Percentiles rank a stretch among this genome's conserved stretches.
phyloP scores from a whole-genome alignment of 1,140 invertebrate species.

The Rhyzopertha dominica region DNA sequence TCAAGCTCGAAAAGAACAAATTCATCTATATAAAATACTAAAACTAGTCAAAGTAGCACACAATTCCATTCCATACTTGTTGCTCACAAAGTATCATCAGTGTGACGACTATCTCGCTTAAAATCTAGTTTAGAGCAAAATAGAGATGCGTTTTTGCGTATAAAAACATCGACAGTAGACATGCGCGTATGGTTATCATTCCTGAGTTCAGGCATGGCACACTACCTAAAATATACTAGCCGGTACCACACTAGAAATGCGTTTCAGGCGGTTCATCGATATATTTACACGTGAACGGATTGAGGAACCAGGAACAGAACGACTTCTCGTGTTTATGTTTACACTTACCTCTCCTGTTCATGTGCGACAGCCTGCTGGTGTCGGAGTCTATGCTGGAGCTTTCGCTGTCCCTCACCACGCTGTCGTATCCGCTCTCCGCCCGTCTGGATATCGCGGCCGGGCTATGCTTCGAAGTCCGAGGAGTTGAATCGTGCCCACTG shows the following conservation, averaged over 20 bases:
- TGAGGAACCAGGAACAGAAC: conserved; percentile 59
- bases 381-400: conserved; percentile 79
- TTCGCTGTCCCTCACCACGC: conserved; percentile 78
- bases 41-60: background rate
- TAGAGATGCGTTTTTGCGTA: background rate
- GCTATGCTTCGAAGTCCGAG: conserved; percentile 70
- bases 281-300: conserved; percentile 66
- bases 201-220: too few relatives aligned
- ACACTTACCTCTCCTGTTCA: conserved; percentile 52
- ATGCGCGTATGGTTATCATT: background rate
- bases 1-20: background rate
- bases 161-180: background rate
- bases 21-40: background rate
- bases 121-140: background rate
- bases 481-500: conserved; percentile 72
- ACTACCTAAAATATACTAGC: background rate
- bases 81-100: background rate
- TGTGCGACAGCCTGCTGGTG: conserved; percentile 60
- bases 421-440: conserved; percentile 85
- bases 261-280: conserved; percentile 52
- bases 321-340: conserved; percentile 55
- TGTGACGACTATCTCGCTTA: background rate
- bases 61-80: background rate
- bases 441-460: conserved; percentile 65
- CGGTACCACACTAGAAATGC: too few relatives aligned